phyloP scores from a whole-genome alignment of 2,888 invertebrate species.

The Taenaris catops region DNA sequence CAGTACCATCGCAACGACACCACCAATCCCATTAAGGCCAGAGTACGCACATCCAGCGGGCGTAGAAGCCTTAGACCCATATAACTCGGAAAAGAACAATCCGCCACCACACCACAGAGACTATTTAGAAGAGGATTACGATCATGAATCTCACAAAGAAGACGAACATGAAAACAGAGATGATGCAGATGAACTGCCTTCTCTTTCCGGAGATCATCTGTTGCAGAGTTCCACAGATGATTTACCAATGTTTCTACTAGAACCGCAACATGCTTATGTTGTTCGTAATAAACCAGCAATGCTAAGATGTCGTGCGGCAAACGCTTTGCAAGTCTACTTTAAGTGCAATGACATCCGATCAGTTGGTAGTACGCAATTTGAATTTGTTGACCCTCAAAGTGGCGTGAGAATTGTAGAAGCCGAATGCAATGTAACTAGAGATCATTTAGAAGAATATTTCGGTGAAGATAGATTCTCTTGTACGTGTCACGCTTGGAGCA shows the following conservation, averaged over 20 bases:
- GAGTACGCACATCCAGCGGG: constrained; percentile 73
- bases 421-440: constrained; percentile 91
- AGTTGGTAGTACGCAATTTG: constrained; percentile 85
- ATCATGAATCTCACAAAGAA: constrained; percentile 64
- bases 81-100: constrained; percentile 65
- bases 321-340: constrained; percentile 93
- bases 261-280: constrained; percentile 94
- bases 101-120: constrained; percentile 57
- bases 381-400: constrained; percentile 94
- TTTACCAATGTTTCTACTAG: constrained; percentile 91
- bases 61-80: constrained; percentile 69
- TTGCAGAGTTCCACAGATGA: constrained; percentile 82
- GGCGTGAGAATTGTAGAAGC: constrained; percentile 93
- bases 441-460: constrained; percentile 96
- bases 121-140: constrained; percentile 72
- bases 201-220: constrained; percentile 67
- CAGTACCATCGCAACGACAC: constrained; percentile 48
- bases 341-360: constrained; percentile 92
- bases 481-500: constrained; percentile 96
- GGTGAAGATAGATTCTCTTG: constrained; percentile 94
- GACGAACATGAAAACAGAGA: constrained; percentile 69
- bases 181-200: constrained; percentile 69
- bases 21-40: constrained; percentile 60
- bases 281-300: constrained; percentile 94
- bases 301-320: constrained; percentile 93